These are phyloP conservation scores for Nomada goodeniana DNA, from an alignment of 2,888 invertebrate species.

Conservation along the genomic window DNA sequence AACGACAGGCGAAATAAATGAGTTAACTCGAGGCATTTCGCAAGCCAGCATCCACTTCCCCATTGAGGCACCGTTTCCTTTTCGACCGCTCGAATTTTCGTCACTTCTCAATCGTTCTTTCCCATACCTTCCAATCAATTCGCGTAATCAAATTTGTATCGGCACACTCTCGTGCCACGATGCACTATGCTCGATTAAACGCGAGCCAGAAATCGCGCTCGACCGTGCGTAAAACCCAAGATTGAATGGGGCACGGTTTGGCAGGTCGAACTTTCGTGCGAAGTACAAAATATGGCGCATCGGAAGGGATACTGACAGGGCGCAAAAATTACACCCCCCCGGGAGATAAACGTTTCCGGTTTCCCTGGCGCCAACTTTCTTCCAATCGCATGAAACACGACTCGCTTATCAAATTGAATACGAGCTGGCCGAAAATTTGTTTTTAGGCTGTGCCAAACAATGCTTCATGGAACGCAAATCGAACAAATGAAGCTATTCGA, in stretches of 20 bases:
- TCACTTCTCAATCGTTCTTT: neutral
- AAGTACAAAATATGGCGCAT: constrained; percentile 40
- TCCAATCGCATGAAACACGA: constrained; percentile 28
- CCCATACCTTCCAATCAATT: constrained; percentile 25
- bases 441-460: neutral
- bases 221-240: constrained; percentile 41
- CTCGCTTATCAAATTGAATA: constrained; percentile 53
- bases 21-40: neutral
- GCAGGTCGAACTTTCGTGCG: constrained; percentile 42
- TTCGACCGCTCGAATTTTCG: neutral
- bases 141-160: constrained; percentile 24
- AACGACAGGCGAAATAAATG: neutral
- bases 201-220: constrained; percentile 31
- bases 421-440: constrained; percentile 11
- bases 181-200: constrained; percentile 48
- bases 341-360: constrained; percentile 50
- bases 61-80: too few species aligned
- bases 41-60: neutral
- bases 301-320: constrained; percentile 45
- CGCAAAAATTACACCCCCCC: constrained; percentile 44
- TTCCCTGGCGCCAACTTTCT: constrained; percentile 32
- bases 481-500: too few species aligned
- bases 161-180: neutral
- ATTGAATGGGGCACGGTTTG: constrained; percentile 49
- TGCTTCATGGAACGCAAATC: too few species aligned